Conservation (phyloP, 2,797 vertebrate species). For the Pseudopleuronectes americanus region DNA sequence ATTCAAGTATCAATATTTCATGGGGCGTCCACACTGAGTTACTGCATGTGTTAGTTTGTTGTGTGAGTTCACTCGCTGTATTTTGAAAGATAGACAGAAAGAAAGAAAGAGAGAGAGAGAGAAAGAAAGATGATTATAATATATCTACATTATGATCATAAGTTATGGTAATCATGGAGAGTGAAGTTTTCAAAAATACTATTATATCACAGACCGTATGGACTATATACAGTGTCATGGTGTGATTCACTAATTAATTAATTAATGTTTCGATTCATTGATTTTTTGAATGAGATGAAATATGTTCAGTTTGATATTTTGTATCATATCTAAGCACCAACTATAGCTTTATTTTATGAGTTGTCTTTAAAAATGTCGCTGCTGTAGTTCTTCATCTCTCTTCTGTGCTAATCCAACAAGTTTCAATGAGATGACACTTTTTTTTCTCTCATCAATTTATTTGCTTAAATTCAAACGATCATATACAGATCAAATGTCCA, state of each 20-base stretch:
- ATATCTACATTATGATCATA: not conserved
- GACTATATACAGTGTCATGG: no score
- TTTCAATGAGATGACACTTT: no score
- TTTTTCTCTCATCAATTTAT: not conserved
- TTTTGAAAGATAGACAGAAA: not conserved
- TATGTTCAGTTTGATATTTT: not conserved
- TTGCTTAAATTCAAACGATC: no score
- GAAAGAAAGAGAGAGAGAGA: not conserved
- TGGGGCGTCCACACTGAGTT: conserved; percentile 31
- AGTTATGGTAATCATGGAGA: not conserved
- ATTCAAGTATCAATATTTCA: conserved; percentile 48
- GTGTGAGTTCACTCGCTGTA: conserved; percentile 16
- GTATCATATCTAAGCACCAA: no score
- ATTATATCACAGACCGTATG: not conserved
- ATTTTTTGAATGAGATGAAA: not conserved
- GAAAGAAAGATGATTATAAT: not conserved
- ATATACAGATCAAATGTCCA: no score
- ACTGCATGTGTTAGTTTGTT: conserved; percentile 24
- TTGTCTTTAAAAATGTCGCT: no score
- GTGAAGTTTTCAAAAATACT: not conserved
- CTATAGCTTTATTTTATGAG: no score
- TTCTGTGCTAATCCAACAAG: not conserved
- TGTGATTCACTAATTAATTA: not conserved
- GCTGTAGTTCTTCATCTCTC: not conserved
- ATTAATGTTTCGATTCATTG: no score